phyloP scores from a whole-genome alignment of 2,888 invertebrate genomes.

The Drosophila acutilabella region DNA sequence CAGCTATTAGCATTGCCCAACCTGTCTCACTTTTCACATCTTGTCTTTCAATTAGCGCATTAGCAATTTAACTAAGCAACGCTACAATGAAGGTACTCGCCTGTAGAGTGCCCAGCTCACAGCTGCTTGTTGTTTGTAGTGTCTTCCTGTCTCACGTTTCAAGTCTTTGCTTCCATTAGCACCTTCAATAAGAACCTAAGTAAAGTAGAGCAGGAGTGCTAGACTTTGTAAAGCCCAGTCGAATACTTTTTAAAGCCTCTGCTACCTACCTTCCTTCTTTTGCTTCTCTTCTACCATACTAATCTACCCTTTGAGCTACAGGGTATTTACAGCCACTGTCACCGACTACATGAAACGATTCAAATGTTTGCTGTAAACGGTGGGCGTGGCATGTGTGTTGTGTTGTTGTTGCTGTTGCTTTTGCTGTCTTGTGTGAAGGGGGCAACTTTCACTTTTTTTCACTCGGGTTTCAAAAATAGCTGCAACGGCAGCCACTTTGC shows the following conservation, averaged over 20 bases:
- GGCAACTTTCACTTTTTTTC: constrained; percentile 66
- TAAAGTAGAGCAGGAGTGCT: not conserved
- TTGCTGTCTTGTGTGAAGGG: constrained; percentile 14
- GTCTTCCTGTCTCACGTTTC: not conserved
- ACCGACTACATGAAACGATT: constrained; percentile 16
- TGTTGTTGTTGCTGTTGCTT: constrained; percentile 3
- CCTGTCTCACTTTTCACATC: constrained; percentile 5
- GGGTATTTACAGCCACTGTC: constrained; percentile 12
- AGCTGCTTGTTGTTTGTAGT: not conserved
- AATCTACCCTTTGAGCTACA: not conserved
- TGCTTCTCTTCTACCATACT: not conserved
- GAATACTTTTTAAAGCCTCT: too few relatives aligned
- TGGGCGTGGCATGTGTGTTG: constrained; percentile 48
- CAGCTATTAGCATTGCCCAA: constrained; percentile 7
- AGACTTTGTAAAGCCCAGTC: not conserved
- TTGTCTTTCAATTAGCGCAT: constrained; percentile 23
- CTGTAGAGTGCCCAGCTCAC: not conserved
- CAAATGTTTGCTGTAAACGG: constrained; percentile 48
- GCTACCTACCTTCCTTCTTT: too few relatives aligned
- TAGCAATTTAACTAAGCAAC: not conserved
- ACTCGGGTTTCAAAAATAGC: constrained; percentile 56
- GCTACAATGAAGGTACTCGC: not conserved
- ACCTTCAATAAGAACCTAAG: not conserved
- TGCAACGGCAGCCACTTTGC: constrained; percentile 44
- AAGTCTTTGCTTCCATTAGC: not conserved